Conservation (phyloP, 2,113 vertebrate species). For the Rhodinocichla rosea region DNA sequence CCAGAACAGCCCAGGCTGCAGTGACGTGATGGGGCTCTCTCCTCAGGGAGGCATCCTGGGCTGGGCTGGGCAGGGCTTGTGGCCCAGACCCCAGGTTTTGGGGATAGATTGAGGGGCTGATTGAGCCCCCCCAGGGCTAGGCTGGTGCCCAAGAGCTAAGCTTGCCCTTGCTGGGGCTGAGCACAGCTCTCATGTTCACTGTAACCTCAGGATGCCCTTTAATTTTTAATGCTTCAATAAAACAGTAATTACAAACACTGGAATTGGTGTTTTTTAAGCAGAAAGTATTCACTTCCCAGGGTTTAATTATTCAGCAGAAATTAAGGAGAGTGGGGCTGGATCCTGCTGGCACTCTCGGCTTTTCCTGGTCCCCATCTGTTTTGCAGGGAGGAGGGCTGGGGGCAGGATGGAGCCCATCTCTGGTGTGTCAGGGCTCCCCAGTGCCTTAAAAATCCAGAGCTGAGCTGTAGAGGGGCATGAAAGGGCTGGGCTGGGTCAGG, state of each 20-base stretch:
- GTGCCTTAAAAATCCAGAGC: not conserved
- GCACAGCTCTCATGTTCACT: not conserved
- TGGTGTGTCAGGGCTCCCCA: fast-evolving
- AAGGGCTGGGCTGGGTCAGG: not conserved
- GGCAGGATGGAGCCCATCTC: not conserved
- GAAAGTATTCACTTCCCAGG: constrained; percentile 66
- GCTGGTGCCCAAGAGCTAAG: not conserved
- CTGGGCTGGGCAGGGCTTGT: not conserved
- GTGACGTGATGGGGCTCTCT: fast-evolving
- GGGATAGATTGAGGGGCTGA: too few species aligned
- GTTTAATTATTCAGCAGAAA: constrained; percentile 77
- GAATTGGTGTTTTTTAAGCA: constrained; percentile 39
- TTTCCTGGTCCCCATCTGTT: not conserved
- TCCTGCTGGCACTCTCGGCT: not conserved
- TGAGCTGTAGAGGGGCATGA: not conserved
- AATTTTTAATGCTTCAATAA: constrained; percentile 50
- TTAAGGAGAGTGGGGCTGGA: constrained; percentile 32
- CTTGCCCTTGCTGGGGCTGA: not conserved
- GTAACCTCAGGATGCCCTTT: not conserved
- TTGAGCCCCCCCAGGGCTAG: too few species aligned
- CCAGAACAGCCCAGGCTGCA: not conserved
- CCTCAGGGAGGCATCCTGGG: not conserved
- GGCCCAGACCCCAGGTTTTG: fast-evolving
- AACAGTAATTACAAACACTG: constrained; percentile 58
- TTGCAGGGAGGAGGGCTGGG: not conserved